Base-by-base conservation (phyloP, 2,888 invertebrate species). In the Phaedon cochleariae region DNA sequence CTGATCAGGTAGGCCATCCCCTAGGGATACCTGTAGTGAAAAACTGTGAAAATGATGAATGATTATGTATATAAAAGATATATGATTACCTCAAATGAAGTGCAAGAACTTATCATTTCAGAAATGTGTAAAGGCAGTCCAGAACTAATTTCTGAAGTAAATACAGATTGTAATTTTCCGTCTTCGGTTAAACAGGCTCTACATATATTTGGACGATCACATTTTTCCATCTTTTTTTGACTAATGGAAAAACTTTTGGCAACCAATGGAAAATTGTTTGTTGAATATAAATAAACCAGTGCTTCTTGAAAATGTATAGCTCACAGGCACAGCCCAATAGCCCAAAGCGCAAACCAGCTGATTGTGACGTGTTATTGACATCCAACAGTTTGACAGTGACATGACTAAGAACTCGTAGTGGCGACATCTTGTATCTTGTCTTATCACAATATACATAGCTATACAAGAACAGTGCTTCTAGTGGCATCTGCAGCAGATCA, bases 1-100 rank as follows among this genome's bases (percentile, higher is more conserved):
- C 59, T 85, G 85, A 74, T 89, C 87, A 0, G 90, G 89, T 60
- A 90, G 77, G 41, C 87, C 87, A 82, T 90, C 90, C 45, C 85
- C 85, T 17, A 80, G 67, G 15, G 81, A 79, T 60, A 85, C 80
- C 81, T 81, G 64, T n/a, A n/a, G n/a, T 21, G 77, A 78, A 67
- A 65, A 52, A n/a, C n/a, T n/a, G n/a, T n/a, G n/a, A n/a, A n/a
- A n/a, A n/a, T n/a, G n/a, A n/a, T n/a, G n/a, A n/a, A n/a, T n/a
- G n/a, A n/a, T n/a, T n/a, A n/a, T n/a, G n/a, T n/a, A n/a, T n/a
- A n/a, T 7, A 26, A 26, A 26, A 26, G 3, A 26, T 26, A 41
- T 41, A 4, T 5, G 41, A 6, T 72, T 81, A 83, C 84, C 81
- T 84, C 81, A 51, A 84, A 76, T 37, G 80, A 76, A 58, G 82